These are phyloP conservation scores for Eriocheir sinensis DNA, from an alignment of 1,140 invertebrate genomes.

Conservation along the genomic window DNA sequence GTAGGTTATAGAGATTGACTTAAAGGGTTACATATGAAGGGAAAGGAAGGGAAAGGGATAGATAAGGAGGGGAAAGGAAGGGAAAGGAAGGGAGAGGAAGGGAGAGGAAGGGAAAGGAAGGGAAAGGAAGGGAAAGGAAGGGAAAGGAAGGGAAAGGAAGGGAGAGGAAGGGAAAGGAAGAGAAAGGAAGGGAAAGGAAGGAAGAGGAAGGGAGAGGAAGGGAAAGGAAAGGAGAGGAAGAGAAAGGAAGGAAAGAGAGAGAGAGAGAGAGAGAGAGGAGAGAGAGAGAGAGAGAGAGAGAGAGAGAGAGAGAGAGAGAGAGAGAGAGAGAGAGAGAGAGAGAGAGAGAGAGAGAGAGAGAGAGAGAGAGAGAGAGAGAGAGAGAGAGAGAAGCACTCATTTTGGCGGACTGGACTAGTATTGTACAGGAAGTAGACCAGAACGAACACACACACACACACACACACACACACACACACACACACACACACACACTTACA, in stretches of 20 bases:
- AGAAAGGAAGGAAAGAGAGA: not conserved
- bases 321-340: not conserved
- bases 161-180: not conserved
- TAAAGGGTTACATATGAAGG: too few species aligned
- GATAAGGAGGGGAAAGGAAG: not conserved
- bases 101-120: not conserved
- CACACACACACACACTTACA: constrained; percentile 20
- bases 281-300: not conserved
- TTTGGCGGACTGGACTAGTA: not conserved
- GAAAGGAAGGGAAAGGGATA: too few species aligned
- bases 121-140: not conserved
- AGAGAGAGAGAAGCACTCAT: not conserved
- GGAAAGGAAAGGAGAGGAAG: not conserved
- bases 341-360: not conserved
- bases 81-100: not conserved
- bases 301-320: not conserved
- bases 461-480: not conserved
- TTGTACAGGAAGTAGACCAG: not conserved
- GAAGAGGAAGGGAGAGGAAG: not conserved
- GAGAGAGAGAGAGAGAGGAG: not conserved
- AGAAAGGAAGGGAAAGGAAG: not conserved
- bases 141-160: not conserved
- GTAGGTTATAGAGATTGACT: too few species aligned
- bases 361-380: not conserved
- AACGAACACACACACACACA: constrained; percentile 12